These are phyloP conservation scores for Oscheius sp. DNA, from an alignment of 1,140 invertebrate species.

Conservation along the genomic window DNA sequence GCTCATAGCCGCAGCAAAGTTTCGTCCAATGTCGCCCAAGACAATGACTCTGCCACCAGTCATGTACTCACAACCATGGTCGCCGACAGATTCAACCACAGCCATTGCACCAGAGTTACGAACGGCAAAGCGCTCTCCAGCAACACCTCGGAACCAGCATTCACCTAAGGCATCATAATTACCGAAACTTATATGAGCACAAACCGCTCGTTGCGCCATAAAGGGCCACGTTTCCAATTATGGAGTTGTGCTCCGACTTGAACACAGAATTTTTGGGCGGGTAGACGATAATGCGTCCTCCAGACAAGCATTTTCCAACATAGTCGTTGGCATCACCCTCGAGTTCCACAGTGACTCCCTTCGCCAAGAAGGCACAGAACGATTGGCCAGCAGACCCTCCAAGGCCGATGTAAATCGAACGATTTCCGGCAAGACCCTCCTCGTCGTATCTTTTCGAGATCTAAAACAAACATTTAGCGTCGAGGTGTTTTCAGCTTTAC, in stretches of 20 bases:
- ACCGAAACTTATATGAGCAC: background rate
- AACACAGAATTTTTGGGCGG: slow-evolving; percentile 80
- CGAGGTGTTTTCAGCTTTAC: slow-evolving; percentile 57
- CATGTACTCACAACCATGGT: slow-evolving; percentile 99
- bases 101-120: slow-evolving; percentile 91
- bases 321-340: slow-evolving; percentile 99
- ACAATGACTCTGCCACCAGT: slow-evolving; percentile 81
- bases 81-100: slow-evolving; percentile 87
- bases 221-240: slow-evolving; percentile 94
- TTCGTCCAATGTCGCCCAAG: slow-evolving; percentile 86
- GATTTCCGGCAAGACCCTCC: slow-evolving; percentile 74
- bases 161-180: background rate
- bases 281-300: slow-evolving; percentile 88
- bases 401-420: slow-evolving; percentile 80
- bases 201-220: slow-evolving; percentile 86
- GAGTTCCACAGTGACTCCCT: slow-evolving; percentile 81
- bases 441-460: slow-evolving; percentile 78
- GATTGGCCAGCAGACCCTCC: slow-evolving; percentile 96
- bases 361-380: slow-evolving; percentile 94
- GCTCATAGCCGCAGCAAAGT: slow-evolving; percentile 98
- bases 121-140: slow-evolving; percentile 94
- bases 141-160: slow-evolving; percentile 80
- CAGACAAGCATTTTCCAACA: slow-evolving; percentile 91
- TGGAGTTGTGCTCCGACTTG: slow-evolving; percentile 88
- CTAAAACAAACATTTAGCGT: slow-evolving; percentile 67